A percentile compares a stretch with the other conserved stretches of the same genome.
phyloP scores from a whole-genome alignment of 92 coral and sea anemone species.

The Umimayanthus kanabou region DNA sequence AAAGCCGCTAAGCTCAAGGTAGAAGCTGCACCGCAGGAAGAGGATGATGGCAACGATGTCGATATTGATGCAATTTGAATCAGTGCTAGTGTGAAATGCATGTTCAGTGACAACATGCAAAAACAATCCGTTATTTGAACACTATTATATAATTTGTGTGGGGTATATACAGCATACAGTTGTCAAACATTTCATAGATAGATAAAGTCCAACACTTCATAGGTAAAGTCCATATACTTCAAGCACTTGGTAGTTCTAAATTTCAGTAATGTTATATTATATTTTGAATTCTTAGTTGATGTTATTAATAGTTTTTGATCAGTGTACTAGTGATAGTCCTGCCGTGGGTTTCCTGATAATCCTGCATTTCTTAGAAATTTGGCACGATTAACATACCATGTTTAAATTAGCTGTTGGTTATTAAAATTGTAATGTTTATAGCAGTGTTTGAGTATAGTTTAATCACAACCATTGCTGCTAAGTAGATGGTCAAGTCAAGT shows the following conservation, averaged over 20 bases:
- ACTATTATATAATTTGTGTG: neutral
- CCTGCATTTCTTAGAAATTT: too few species aligned
- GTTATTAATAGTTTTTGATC: neutral
- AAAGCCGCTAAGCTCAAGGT: conserved; percentile 77
- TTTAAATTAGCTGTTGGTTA: too few species aligned
- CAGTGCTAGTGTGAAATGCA: neutral
- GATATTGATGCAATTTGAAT: conserved; percentile 91
- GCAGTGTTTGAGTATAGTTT: too few species aligned
- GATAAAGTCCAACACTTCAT: too few species aligned
- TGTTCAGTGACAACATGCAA: neutral
- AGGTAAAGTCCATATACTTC: neutral
- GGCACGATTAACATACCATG: too few species aligned
- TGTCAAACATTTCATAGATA: neutral
- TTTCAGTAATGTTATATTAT: neutral
- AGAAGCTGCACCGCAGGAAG: conserved; percentile 38
- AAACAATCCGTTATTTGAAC: neutral
- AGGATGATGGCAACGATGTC: conserved; percentile 77
- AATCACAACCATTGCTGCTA: too few species aligned
- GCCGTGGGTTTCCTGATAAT: too few species aligned
- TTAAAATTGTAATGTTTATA: too few species aligned
- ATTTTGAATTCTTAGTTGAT: neutral
- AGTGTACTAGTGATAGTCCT: too few species aligned
- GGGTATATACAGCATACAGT: neutral
- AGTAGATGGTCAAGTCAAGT: too few species aligned
- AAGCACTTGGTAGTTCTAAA: neutral